Evolutionary conservation across 2,797 vertebrate genomes (phyloP), one percentile per base, ranked within the genome.

Genomic region (Discoglossus pictus): DNA sequence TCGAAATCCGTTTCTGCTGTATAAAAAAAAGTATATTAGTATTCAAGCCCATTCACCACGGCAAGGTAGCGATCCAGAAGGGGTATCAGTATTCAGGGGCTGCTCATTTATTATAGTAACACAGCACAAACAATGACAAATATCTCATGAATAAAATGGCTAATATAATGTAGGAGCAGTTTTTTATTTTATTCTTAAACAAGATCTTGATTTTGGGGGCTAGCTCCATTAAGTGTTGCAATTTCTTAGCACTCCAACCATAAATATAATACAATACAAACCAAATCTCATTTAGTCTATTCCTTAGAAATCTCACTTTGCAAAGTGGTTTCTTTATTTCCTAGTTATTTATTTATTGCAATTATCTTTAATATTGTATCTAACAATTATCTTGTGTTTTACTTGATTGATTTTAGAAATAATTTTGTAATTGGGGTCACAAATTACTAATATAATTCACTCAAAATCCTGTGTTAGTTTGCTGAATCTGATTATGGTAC

Each of bases 391-490:
- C 61, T 36, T 51, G 53, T 65, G 68, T 71, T 71, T 58, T 64
- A 71, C 61, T 51, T 59, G 68, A 71, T 71, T 71, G 68, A 65
- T 65, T 71, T 71, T 71, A 44, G 61, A 65, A 70, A 62, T 58
- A 71, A 71, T 58, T 63, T 63, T 64, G 60, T 71, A 71, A 64
- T 65, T 71, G 61, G 68, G 68, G 68, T 65, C 68, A 65, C 61
- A 71, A 65, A 71, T 71, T 58, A 65, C 61, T 65, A 59, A 64
- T 71, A 71, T 65, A 71, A 71, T 71, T 71, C 39, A 71, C 68
- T 71, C 68, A 51, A 47, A 64, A 50, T 48, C 42, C 38, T 44
- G 53, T 65, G 68, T 71, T 64, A 71, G 68, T 65, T 71, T 71
- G 61, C 53, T 10, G 53, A 53, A 71, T 71, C 12, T 65, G 68